Conservation (phyloP, 1,140 invertebrate genomes). For the Thrips palmi region DNA sequence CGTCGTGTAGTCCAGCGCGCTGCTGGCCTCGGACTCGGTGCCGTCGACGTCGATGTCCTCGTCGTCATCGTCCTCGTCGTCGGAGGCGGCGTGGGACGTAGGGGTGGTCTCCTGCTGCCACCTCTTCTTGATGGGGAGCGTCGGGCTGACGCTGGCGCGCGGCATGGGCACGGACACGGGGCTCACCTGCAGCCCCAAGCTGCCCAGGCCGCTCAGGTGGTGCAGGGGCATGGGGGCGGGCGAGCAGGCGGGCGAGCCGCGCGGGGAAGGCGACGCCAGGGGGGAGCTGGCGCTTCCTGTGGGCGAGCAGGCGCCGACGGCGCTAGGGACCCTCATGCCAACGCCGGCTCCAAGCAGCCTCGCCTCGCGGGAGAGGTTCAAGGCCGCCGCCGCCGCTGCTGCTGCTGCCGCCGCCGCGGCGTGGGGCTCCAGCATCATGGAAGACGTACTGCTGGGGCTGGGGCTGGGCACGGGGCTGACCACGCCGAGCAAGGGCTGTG, state of each 20-base stretch:
- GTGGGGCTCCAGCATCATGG: constrained; percentile 6
- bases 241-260: constrained; percentile 8
- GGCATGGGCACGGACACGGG: constrained; percentile 10
- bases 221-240: constrained; percentile 15
- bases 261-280: constrained; percentile 13
- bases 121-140: too few species aligned
- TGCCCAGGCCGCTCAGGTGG: constrained; percentile 11
- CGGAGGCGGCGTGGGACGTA: constrained; percentile 14
- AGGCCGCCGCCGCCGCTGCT: constrained; percentile 22
- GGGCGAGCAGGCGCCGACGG: constrained; percentile 4
- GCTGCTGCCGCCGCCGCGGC: constrained; percentile 13
- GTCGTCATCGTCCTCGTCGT: constrained; percentile 14
- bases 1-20: constrained; percentile 18
- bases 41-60: constrained; percentile 14
- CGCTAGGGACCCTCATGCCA: constrained; percentile 19
- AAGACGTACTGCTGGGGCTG: neutral
- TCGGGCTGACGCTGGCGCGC: constrained; percentile 14
- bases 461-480: too few species aligned
- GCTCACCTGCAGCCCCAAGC: neutral
- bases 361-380: constrained; percentile 29
- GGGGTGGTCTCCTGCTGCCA: too few species aligned
- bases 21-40: constrained; percentile 8
- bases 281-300: constrained; percentile 10
- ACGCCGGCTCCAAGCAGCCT: constrained; percentile 28
- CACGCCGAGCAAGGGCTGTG: too few species aligned